Evolutionary conservation across 2,888 invertebrate species (phyloP), one percentile per base, ranked within the genome.

Genomic region (Lochmaea crataegi): DNA sequence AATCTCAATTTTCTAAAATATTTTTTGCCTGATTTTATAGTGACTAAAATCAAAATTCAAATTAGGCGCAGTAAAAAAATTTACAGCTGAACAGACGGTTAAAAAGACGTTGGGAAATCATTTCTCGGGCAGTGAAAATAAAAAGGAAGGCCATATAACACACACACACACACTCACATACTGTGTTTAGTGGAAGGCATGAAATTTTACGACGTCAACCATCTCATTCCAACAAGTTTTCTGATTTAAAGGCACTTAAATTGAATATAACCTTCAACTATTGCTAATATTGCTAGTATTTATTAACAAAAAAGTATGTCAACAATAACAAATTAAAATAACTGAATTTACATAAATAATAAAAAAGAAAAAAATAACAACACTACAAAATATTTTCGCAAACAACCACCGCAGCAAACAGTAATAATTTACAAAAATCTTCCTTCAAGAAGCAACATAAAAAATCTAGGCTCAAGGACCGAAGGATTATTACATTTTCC

Each of bases 151-250:
- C 80, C 82, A 77, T 83, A 83, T 82, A 83, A 84, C 83, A 38
- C 22, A 81, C 83, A 22, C 7, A 81, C 83, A 82, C 80, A 77
- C 82, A 82, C 80, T 77, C 82, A 65, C 68, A 68, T 68, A 68
- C 61, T 68, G 68, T 79, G 83, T 85, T 85, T 85, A 85, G 82
- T 85, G 81, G 60, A 61, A 83, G 81, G 83, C 83, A 84, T 85
- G 84, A 85, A 85, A 85, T 84, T 86, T 86, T 85, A 86, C 82
- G 85, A 84, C 84, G 77, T 78, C 53, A 83, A 81, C 82, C 83
- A 81, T 83, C 83, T 81, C 83, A 83, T 82, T 84, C 83, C 83
- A 83, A 83, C 84, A 85, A 85, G 84, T 85, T 41, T 82, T 81
- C 83, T 82, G 79, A 82, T 82, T 83, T 83, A 83, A 80, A 81